Evolutionary conservation across 2,888 invertebrate genomes (phyloP), one percentile per base, ranked within the genome.

Genomic region (Agrotis clavis): DNA sequence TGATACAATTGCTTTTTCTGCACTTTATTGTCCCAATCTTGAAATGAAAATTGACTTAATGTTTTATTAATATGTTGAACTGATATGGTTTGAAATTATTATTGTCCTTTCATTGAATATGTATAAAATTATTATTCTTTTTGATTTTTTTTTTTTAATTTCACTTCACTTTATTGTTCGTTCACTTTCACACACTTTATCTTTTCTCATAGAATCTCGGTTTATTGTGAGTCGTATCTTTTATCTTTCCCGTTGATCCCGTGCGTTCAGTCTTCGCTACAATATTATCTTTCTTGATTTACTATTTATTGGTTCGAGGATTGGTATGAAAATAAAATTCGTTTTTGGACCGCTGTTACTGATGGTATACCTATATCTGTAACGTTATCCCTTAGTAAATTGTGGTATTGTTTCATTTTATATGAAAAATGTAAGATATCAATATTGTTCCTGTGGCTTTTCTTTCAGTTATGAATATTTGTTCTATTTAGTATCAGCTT

Each of bases 241-340:
- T 48, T 50, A 61, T 57, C 51, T 69, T 18, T 59, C 11, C 19
- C 56, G 61, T 74, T 86, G 88, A 87, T 88, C 88, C 86, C 88
- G 77, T 74, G 66, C 76, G 79, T 77, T 87, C 88, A 90, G 88
- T 89, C 89, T 87, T 87, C 82, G 77, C 85, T 78, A 71, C 19
- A 57, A 57, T 57, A 14, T 80, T 67, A 79, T 76, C 71, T 79
- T 79, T 82, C 64, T 81, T 87, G 80, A 84, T 85, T 85, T 83
- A 86, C 79, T 78, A 79, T 75, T 41, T 87, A 67, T 76, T 81
- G 85, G 84, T 84, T 86, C 82, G 80, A 85, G 84, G 81, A 82
- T 85, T 63, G 75, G 81, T 79, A 80, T 86, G 83, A 89, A 89
- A 88, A 84, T 84, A 91, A 90, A 90, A 77, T 84, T 93, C 91